Evolutionary conservation across 2,888 invertebrate genomes (phyloP), one percentile per base, ranked within the genome.

Genomic region (Sphinx pinastri): DNA sequence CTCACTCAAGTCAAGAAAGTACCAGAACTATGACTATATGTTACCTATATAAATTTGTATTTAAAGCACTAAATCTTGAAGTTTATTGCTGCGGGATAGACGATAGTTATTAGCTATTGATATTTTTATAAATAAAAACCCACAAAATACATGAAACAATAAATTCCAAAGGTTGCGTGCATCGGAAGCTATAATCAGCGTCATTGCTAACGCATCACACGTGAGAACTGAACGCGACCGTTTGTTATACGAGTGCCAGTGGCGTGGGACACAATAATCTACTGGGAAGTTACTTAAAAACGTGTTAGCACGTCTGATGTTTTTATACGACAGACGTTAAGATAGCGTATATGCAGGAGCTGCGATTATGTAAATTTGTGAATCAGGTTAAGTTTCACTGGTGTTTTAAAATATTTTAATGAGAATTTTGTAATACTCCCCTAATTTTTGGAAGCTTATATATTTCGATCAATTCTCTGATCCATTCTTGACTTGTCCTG

Each of bases 141-240:
- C 6, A 11, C 10, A 60, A 19, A 63, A 63, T 1, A 47, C 19
- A 19, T 19, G 19, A 47, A 19, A 47, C 13, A 47, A 47, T n/a
- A 47, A 47, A 19, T 63, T 49, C 19, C 63, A 49, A 19, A 19
- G 49, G 63, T 68, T 58, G 47, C 47, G 49, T 68, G 57, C 31
- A 59, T 55, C 16, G 45, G 45, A 11, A 45, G 68, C 19, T 10
- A 59, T 60, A 70, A 71, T 52, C 25, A 71, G 67, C 75, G 72
- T 75, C 77, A 71, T 69, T 74, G 72, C 71, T 77, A 76, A 79
- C 73, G 74, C 70, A 63, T 71, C 47, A 68, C 55, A 51, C 51
- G 51, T 55, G 54, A 54, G 54, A 54, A 38, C 71, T 66, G 70
- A 70, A 51, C 19, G 69, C 49, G 19, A 49, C 63, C 49, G 63